Evolutionary conservation across 2,113 vertebrate genomes (phyloP).

Genomic region (Mormyrus iriodes): DNA sequence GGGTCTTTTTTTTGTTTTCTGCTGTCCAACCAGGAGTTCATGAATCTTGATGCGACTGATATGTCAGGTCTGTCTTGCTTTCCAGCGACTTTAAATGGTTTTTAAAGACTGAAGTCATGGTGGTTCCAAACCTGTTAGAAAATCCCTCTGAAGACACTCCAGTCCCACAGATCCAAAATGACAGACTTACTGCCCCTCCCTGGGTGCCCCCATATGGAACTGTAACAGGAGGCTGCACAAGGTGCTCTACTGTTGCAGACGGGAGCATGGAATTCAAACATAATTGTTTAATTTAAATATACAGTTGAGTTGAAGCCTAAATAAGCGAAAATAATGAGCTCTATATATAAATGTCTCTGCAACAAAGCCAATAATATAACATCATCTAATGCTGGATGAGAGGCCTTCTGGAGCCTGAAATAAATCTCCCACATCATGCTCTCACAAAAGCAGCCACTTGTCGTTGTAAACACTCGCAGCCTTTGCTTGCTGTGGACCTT

Average conservation of each 20-base stretch:
- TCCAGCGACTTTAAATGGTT: neutral
- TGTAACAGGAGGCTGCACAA: neutral
- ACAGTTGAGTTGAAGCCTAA: neutral
- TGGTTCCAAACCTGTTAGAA: neutral
- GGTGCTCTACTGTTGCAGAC: neutral
- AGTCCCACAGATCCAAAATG: neutral
- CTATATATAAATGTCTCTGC: neutral
- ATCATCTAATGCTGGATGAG: neutral
- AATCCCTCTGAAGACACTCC: neutral
- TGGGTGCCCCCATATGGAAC: neutral
- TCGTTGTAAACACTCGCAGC: neutral
- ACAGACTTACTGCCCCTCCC: neutral
- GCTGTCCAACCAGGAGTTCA: neutral
- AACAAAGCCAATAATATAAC: neutral
- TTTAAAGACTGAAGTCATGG: neutral
- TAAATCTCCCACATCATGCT: neutral
- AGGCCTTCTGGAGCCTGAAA: neutral
- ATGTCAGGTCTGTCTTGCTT: neutral
- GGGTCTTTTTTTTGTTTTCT: neutral
- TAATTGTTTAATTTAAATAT: neutral
- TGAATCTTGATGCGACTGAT: neutral
- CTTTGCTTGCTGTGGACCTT: neutral
- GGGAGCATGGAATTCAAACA: neutral
- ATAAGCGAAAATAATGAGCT: neutral
- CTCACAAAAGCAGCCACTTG: constrained; percentile 4